phyloP scores from a whole-genome alignment of 2,888 invertebrate genomes.

The Metacarcinus magister region DNA sequence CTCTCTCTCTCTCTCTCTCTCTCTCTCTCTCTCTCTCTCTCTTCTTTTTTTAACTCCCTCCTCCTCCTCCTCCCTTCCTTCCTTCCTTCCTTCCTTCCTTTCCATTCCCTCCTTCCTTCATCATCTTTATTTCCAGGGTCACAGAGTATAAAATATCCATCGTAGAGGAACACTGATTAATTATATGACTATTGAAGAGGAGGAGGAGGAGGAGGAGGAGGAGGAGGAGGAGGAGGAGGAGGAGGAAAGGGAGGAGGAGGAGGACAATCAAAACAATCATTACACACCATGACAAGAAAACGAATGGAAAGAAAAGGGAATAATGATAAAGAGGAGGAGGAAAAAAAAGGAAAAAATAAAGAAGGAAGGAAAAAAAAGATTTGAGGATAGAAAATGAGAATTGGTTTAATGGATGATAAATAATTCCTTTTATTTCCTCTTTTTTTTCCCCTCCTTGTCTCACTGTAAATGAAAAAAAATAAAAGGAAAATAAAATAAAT shows the following conservation, averaged over 20 bases:
- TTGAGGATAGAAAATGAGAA: not conserved
- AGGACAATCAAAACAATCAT: not conserved
- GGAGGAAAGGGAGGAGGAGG: conserved; percentile 38
- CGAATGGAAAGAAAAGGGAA: not conserved
- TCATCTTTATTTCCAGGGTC: conserved; percentile 1
- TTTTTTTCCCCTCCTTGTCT: no score
- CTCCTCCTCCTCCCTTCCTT: not conserved
- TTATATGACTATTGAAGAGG: not conserved
- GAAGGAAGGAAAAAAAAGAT: not conserved
- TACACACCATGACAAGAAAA: not conserved
- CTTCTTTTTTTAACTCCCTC: not conserved
- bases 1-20: not conserved
- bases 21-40: not conserved
- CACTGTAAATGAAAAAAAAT: not conserved
- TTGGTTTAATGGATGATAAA: no score
- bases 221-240: not conserved
- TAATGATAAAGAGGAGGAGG: not conserved
- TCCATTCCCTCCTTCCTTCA: not conserved
- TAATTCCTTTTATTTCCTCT: no score
- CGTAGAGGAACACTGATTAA: not conserved
- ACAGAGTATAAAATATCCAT: not conserved
- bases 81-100: not conserved
- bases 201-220: not conserved
- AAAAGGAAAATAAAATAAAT: not conserved
- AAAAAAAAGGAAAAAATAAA: not conserved